A percentile compares a stretch with the other conserved stretches of the same genome.
Evolutionary conservation across 2,888 invertebrate species (phyloP).

Genomic region (Mythimna pallens): DNA sequence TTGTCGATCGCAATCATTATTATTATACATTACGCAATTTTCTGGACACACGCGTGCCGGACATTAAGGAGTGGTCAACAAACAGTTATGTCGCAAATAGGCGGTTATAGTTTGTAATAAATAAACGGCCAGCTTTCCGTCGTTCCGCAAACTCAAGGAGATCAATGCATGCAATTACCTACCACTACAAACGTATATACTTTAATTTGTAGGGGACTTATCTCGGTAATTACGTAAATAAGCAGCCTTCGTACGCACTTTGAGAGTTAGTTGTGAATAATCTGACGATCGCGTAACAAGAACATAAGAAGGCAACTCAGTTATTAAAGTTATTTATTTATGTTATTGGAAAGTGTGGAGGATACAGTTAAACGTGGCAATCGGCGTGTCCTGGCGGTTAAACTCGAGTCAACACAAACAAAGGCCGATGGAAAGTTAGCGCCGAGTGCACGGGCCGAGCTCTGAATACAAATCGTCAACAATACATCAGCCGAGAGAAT

Average conservation of each 20-base stretch:
- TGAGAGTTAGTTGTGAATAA: constrained; percentile 47
- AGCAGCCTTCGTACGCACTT: constrained; percentile 57
- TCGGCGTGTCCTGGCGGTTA: constrained; percentile 76
- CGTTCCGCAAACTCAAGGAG: constrained; percentile 87
- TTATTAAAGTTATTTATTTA: constrained; percentile 33
- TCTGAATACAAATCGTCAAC: constrained; percentile 87
- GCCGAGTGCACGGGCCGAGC: constrained; percentile 70
- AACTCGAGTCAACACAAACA: constrained; percentile 74
- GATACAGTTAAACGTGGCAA: constrained; percentile 66
- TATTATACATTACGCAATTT: constrained; percentile 76
- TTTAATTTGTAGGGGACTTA: constrained; percentile 72
- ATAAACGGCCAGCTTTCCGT: constrained; percentile 79
- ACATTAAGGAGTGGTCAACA: constrained; percentile 79
- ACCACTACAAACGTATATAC: constrained; percentile 66
- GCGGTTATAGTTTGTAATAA: constrained; percentile 74
- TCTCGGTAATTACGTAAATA: constrained; percentile 78
- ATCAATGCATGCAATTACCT: constrained; percentile 83
- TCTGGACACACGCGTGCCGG: constrained; percentile 73
- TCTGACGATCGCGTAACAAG: constrained; percentile 39
- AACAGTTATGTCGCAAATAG: constrained; percentile 76
- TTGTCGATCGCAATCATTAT: constrained; percentile 74
- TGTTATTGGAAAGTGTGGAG: constrained; percentile 68
- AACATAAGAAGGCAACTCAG: constrained; percentile 27
- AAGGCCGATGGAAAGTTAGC: constrained; percentile 88
- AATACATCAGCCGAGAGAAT: constrained; percentile 82